Evolutionary conservation across 2,113 vertebrate species (phyloP).

Genomic region (Phalacrocorax pelagicus): DNA sequence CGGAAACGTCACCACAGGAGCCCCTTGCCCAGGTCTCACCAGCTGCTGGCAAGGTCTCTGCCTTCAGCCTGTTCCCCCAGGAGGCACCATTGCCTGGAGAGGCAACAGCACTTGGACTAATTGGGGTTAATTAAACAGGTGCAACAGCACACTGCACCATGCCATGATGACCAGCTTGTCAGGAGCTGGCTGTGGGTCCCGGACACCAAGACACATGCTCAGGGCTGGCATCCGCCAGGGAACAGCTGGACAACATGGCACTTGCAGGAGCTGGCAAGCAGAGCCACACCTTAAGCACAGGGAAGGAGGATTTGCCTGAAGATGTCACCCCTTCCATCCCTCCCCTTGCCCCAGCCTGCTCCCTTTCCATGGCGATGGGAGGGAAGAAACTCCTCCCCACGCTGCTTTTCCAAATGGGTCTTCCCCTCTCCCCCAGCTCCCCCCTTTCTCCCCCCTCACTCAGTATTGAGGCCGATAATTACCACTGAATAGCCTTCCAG

Average conservation of each 20-base stretch:
- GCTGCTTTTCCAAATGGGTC: neutral
- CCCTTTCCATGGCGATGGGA: rapidly evolving
- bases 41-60: neutral
- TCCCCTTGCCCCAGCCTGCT: neutral
- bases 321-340: neutral
- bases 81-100: neutral
- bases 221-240: neutral
- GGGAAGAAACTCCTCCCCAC: neutral
- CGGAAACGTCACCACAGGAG: neutral
- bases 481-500: conserved; percentile 76
- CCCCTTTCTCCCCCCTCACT: conserved; percentile 55
- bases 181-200: neutral
- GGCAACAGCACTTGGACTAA: neutral
- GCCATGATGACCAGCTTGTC: neutral
- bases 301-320: neutral
- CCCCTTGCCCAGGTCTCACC: neutral
- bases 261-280: neutral
- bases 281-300: rapidly evolving
- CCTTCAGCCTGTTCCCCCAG: neutral
- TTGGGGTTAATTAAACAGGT: neutral
- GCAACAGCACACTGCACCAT: neutral
- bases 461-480: conserved; percentile 81
- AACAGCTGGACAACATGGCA: neutral
- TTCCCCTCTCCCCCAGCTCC: conserved; percentile 44
- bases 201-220: neutral